Evolutionary conservation across 1,140 invertebrate genomes (phyloP).

Genomic region (Oppia nitens): DNA sequence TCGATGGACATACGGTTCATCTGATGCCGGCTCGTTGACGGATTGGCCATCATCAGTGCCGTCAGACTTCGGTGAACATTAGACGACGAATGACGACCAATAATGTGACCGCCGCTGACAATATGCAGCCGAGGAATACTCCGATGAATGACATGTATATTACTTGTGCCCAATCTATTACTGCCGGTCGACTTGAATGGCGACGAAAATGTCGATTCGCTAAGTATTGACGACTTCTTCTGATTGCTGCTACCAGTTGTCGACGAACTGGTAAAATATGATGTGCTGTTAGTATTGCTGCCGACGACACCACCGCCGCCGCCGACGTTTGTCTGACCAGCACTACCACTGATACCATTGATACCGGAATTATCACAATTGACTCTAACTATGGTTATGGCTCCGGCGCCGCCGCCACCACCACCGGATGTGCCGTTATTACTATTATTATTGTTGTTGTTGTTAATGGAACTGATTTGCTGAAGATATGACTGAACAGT

Average conservation of each 20-base stretch:
- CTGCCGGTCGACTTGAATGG: neutral
- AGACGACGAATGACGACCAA: neutral
- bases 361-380: conserved; percentile 8
- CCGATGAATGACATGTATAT: conserved; percentile 3
- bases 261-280: neutral
- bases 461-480: conserved; percentile 26
- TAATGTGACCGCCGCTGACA: neutral
- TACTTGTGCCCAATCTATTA: neutral
- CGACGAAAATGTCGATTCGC: neutral
- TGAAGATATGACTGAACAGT: conserved; percentile 32
- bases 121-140: conserved; percentile 13
- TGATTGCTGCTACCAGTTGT: neutral
- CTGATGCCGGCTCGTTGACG: conserved; percentile 3
- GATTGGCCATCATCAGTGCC: conserved; percentile 1
- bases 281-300: neutral
- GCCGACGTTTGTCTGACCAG: neutral
- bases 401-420: neutral
- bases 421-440: neutral
- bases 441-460: neutral
- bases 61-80: conserved; percentile 15
- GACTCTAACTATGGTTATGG: neutral
- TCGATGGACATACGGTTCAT: conserved; percentile 12
- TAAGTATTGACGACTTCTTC: neutral
- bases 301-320: neutral
- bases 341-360: neutral